phyloP scores from a whole-genome alignment of 2,113 vertebrate species.

The Beaufortia kweichowensis region DNA sequence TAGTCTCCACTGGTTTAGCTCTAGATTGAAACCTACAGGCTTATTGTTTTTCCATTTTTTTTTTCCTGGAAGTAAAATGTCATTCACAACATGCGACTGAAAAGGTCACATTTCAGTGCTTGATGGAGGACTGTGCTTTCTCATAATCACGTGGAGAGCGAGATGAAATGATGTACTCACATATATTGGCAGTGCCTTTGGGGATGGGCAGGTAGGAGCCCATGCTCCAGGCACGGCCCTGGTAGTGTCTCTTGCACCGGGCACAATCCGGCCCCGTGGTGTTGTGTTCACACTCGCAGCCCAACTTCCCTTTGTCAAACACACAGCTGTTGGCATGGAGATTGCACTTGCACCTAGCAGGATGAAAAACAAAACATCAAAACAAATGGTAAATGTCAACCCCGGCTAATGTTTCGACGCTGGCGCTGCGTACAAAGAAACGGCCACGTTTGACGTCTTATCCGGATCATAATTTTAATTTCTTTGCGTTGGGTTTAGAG shows the following conservation, averaged over 20 bases:
- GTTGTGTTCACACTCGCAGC: slow-evolving; percentile 98
- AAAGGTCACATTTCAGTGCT: slow-evolving; percentile 24
- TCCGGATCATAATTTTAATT: slow-evolving; percentile 8
- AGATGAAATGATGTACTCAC: slow-evolving; percentile 80
- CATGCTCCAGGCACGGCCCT: slow-evolving; percentile 92
- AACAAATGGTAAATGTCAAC: slow-evolving; percentile 11
- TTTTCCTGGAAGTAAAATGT: slow-evolving; percentile 36
- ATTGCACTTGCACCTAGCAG: slow-evolving; percentile 95
- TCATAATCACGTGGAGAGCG: neutral
- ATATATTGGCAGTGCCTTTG: slow-evolving; percentile 98
- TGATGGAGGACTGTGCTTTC: slow-evolving; percentile 21
- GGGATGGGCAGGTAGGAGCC: slow-evolving; percentile 98
- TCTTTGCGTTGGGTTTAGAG: neutral
- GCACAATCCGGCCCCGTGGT: slow-evolving; percentile 96
- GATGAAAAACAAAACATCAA: slow-evolving; percentile 9
- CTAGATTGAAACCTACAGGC: neutral
- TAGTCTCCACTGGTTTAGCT: neutral
- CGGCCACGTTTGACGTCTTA: slow-evolving; percentile 7
- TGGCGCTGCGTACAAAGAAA: slow-evolving; percentile 1
- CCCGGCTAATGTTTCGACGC: neutral
- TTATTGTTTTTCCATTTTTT: slow-evolving; percentile 12
- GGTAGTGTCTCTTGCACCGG: slow-evolving; percentile 96
- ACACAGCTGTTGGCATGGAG: slow-evolving; percentile 96
- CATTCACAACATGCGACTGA: slow-evolving; percentile 28
- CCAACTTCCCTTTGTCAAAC: slow-evolving; percentile 91